These are phyloP conservation scores for Apteryx owenii DNA, from an alignment of 2,113 vertebrate species.

Conservation along the genomic window DNA sequence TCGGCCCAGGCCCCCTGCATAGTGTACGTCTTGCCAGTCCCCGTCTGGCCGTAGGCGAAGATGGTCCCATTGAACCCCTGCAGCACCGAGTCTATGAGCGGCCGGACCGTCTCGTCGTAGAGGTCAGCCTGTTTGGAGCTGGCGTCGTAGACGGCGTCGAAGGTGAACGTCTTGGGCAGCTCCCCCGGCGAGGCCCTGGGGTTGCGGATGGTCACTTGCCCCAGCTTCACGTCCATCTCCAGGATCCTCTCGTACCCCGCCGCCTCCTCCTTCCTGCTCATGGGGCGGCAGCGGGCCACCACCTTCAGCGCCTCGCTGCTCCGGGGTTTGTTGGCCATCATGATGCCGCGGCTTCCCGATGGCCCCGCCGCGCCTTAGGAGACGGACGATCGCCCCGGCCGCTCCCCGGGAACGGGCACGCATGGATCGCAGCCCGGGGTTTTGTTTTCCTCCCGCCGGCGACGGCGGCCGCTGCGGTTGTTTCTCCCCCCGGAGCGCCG, in stretches of 20 bases:
- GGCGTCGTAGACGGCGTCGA: slow-evolving; percentile 92
- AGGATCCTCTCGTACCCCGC: slow-evolving; percentile 83
- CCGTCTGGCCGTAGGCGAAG: slow-evolving; percentile 94
- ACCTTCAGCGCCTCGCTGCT: slow-evolving; percentile 89
- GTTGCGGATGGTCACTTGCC: slow-evolving; percentile 90
- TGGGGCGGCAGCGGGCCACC: slow-evolving; percentile 93
- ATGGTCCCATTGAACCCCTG: slow-evolving; percentile 95
- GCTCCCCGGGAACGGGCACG: neutral
- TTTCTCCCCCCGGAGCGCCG: neutral
- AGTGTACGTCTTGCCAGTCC: slow-evolving; percentile 96
- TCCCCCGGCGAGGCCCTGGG: slow-evolving; percentile 86
- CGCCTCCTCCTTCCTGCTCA: slow-evolving; percentile 85
- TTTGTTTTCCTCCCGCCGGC: neutral
- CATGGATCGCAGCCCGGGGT: slow-evolving; percentile 14
- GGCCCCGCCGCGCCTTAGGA: neutral
- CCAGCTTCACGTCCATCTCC: slow-evolving; percentile 88
- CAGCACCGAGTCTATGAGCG: slow-evolving; percentile 90
- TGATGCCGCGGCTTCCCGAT: neutral
- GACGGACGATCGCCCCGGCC: neutral
- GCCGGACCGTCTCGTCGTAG: slow-evolving; percentile 92
- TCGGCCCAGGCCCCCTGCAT: slow-evolving; percentile 91
- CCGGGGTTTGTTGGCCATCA: slow-evolving; percentile 80
- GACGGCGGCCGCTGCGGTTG: slow-evolving; percentile 1
- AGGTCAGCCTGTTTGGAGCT: slow-evolving; percentile 88
- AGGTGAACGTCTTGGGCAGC: slow-evolving; percentile 92